Evolutionary conservation across 2,797 vertebrate species (phyloP), one percentile per base, ranked within the genome.

Genomic region (Morus bassanus): DNA sequence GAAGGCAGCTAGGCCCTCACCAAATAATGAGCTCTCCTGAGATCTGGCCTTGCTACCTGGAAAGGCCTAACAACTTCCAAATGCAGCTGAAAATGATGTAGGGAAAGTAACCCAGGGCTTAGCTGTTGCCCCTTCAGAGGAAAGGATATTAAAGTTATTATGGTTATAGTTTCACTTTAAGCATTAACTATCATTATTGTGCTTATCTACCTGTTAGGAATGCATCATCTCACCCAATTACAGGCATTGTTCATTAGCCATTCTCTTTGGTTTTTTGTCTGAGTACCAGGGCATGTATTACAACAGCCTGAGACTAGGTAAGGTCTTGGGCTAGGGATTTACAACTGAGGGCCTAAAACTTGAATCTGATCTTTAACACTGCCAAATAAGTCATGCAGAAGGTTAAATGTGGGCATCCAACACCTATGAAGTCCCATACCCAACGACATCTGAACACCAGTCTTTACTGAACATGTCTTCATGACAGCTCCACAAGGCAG

Each of bases 381-480:
- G 25, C 10, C 18, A 33, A 48, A 8, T 60, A 68, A 64, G 11
- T 65, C 46, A 35, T 16, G 31, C 1, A 19, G 21, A 72, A 76
- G 9, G 7, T 65, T 88, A 70, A 79, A 46, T 30, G 5, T 43
- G 8, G 2, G 2, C 48, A 18, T 41, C 43, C 16, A 57, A 50
- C 8, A 37, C 31, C 37, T 57, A 14, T 9, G 10, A 64, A 65
- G 31, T 70, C 3, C 17, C 28, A 19, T 25, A 17, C 4, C 9
- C 22, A 46, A 3, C 2, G 35, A 19, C 0, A 0, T 37, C 37
- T 69, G 33, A 85, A 30, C 13, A 33, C 4, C 12, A 53, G 7
- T 78, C 5, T 69, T 93, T 72, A 68, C 19, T 75, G 45, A 56
- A 43, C 15, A 22, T 22, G 8, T 28, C 37, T 73, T 94, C 73